A percentile compares a stretch with the other conserved stretches of the same genome.
Conservation (phyloP, 2,797 vertebrate genomes). For the Onychomys torridus region DNA sequence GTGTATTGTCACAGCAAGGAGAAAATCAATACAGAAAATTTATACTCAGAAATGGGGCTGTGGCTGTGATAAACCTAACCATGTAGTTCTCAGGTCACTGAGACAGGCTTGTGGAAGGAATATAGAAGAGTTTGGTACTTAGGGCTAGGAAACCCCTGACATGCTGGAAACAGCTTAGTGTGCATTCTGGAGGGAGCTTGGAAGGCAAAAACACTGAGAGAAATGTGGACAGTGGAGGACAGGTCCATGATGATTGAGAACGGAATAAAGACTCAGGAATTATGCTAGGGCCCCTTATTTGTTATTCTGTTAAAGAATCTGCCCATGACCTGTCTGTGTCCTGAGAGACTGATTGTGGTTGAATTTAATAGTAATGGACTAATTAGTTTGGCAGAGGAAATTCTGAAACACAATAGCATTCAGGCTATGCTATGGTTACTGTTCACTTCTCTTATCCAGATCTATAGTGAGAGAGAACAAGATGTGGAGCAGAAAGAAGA, state of each 20-base stretch:
- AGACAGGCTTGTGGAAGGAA: neutral
- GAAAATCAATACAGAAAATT: too few species aligned
- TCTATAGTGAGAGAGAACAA: neutral
- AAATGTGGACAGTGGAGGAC: neutral
- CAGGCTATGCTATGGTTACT: neutral
- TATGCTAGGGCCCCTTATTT: neutral
- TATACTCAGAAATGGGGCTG: too few species aligned
- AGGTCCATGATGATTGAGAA: neutral
- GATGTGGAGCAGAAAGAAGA: neutral
- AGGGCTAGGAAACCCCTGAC: too few species aligned
- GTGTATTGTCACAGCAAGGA: too few species aligned
- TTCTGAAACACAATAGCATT: neutral
- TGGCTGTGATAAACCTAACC: too few species aligned
- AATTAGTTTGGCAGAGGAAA: neutral
- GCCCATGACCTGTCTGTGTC: neutral
- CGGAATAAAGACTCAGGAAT: neutral
- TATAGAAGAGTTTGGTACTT: too few species aligned
- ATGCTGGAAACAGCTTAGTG: neutral
- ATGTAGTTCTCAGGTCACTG: neutral
- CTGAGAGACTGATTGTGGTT: neutral
- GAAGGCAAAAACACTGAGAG: neutral
- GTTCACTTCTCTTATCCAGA: neutral
- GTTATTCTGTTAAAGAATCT: neutral
- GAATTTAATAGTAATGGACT: neutral
- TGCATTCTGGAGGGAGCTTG: neutral